Percentiles rank a stretch among this genome's conserved stretches.
These are phyloP conservation scores for Arctopsyche grandis DNA, from an alignment of 1,140 invertebrate genomes.

Conservation along the genomic window DNA sequence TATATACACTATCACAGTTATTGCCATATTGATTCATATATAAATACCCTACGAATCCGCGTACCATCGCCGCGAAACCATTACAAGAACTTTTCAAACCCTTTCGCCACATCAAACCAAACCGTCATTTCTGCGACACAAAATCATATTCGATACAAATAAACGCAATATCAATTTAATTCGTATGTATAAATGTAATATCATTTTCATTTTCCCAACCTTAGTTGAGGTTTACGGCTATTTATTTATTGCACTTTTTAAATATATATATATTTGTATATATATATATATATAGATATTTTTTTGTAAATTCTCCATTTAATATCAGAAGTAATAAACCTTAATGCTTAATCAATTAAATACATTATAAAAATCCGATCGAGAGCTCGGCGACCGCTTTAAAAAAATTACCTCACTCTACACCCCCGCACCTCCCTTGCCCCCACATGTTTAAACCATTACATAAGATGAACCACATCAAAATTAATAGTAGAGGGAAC, in stretches of 20 bases:
- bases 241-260: constrained; percentile 54
- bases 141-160: constrained; percentile 55
- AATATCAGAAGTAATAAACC: constrained; percentile 53
- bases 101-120: background rate
- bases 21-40: constrained; percentile 48
- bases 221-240: constrained; percentile 52
- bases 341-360: constrained; percentile 51
- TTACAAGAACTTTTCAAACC: constrained; percentile 1
- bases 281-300: constrained; percentile 22
- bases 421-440: background rate
- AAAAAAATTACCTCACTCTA: background rate
- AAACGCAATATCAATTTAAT: constrained; percentile 54
- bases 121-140: background rate
- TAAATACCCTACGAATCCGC: constrained; percentile 35
- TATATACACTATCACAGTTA: constrained; percentile 55
- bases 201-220: constrained; percentile 42
- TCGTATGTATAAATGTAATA: constrained; percentile 47
- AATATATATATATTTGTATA: constrained; percentile 34
- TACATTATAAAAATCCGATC: constrained; percentile 50
- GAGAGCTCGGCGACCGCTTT: constrained; percentile 33
- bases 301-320: constrained; percentile 51
- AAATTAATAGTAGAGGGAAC: too few relatives aligned
- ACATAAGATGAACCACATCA: too few relatives aligned
- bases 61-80: background rate
- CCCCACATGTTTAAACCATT: background rate